phyloP scores from a whole-genome alignment of 2,888 invertebrate species.

The Cordilura impudica region DNA sequence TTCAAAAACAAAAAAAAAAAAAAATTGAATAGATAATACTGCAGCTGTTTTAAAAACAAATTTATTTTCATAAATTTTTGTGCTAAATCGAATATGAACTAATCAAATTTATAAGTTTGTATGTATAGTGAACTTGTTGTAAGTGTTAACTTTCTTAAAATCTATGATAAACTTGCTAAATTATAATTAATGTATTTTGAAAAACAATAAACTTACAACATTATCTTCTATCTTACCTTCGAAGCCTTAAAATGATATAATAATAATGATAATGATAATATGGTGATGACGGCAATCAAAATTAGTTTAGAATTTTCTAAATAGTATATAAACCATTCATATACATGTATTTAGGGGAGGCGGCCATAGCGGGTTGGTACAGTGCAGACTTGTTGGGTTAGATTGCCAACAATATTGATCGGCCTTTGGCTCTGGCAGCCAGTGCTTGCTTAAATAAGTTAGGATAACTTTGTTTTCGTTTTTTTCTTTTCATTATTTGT shows the following conservation, averaged over 20 bases:
- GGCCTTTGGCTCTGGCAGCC: no score
- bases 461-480: no score
- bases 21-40: no score
- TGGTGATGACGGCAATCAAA: background rate
- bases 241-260: constrained; percentile 2
- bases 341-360: no score
- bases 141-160: constrained; percentile 12
- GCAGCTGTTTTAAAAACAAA: background rate
- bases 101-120: background rate
- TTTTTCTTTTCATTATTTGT: background rate
- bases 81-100: constrained; percentile 8
- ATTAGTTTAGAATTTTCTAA: background rate
- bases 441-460: no score
- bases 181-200: constrained; percentile 11
- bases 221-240: constrained; percentile 28
- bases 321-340: no score
- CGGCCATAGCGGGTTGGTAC: no score
- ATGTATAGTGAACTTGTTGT: background rate
- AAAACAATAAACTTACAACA: constrained; percentile 25
- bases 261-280: constrained; percentile 5
- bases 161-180: constrained; percentile 37
- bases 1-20: background rate
- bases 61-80: background rate
- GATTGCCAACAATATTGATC: no score
- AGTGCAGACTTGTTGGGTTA: no score